Evolutionary conservation across 2,113 vertebrate species (phyloP).

Genomic region (Struthio camelus): DNA sequence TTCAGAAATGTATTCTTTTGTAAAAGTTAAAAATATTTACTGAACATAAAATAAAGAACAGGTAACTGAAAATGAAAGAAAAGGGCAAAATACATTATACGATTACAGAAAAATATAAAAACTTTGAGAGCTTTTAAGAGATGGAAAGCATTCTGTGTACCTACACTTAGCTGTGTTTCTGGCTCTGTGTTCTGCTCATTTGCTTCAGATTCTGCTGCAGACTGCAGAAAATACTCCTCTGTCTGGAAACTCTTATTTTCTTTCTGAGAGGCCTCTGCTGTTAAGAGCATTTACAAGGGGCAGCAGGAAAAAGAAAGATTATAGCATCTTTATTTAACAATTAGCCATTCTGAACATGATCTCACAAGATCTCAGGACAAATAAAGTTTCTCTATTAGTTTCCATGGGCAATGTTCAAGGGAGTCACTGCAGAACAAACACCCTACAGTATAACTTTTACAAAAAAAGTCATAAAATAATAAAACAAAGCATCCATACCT

Average conservation of each 20-base stretch:
- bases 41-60: not conserved
- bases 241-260: slow-evolving; percentile 9
- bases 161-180: slow-evolving; percentile 66
- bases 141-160: not conserved
- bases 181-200: not conserved
- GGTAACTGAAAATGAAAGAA: not conserved
- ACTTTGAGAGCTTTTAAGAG: not conserved
- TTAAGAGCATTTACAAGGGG: not conserved
- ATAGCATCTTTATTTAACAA: not conserved
- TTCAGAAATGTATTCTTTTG: not conserved
- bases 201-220: slow-evolving; percentile 24
- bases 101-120: not conserved
- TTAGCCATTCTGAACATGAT: not conserved
- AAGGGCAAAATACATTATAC: not conserved
- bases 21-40: not conserved
- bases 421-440: not conserved
- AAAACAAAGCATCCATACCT: slow-evolving; percentile 68
- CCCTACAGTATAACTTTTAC: not conserved
- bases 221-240: not conserved
- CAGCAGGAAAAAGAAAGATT: not conserved
- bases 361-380: not conserved
- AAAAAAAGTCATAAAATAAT: not conserved
- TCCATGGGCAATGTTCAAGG: not conserved
- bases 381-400: not conserved
- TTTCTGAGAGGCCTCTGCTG: slow-evolving; percentile 35